Percentiles rank a stretch among this genome's conserved stretches.
Conservation (phyloP, 2,888 invertebrate genomes). For the Brachynemurus nebulosus region DNA sequence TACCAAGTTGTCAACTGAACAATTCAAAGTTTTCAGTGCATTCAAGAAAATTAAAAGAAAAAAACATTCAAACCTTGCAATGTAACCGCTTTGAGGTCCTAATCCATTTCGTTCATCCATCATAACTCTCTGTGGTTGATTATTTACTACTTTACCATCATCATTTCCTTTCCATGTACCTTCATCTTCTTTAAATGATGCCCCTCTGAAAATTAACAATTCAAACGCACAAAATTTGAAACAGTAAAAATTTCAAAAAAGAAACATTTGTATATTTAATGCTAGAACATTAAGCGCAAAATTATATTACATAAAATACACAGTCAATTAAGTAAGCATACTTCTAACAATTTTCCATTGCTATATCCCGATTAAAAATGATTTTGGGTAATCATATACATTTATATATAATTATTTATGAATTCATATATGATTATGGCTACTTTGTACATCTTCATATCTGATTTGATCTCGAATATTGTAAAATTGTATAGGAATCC, state of each 20-base stretch:
- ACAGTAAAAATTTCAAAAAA: neutral
- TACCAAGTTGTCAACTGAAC: too few relatives aligned
- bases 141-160: constrained; percentile 94
- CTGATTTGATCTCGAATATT: too few relatives aligned
- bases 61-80: constrained; percentile 55
- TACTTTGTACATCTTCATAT: too few relatives aligned
- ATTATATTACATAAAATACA: too few relatives aligned
- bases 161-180: constrained; percentile 99
- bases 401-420: too few relatives aligned
- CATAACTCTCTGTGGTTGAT: constrained; percentile 87
- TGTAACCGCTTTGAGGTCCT: constrained; percentile 86
- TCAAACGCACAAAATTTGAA: too few relatives aligned
- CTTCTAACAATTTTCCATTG: neutral
- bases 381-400: too few relatives aligned
- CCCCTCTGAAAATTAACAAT: constrained; percentile 40
- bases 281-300: neutral
- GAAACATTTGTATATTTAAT: neutral
- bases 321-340: neutral
- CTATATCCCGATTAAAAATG: too few relatives aligned
- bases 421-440: too few relatives aligned
- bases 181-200: constrained; percentile 88
- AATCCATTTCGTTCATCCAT: constrained; percentile 90
- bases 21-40: too few relatives aligned
- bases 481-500: too few relatives aligned
- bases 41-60: too few relatives aligned